These are phyloP conservation scores for Pseudomyrmex sp. DNA, from an alignment of 1,140 invertebrate genomes.

Conservation along the genomic window DNA sequence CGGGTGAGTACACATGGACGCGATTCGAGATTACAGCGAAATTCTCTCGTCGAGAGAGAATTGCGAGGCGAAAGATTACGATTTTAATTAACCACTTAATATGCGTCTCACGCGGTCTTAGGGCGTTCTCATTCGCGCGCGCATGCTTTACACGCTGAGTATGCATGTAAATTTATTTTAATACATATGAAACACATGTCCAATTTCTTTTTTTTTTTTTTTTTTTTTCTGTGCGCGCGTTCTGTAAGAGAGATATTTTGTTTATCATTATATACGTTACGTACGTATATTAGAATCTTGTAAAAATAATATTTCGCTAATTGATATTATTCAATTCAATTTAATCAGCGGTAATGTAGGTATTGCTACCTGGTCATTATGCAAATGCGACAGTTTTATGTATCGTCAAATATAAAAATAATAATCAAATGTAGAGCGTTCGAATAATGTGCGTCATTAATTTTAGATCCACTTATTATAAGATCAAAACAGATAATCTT, in stretches of 20 bases:
- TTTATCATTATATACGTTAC: not conserved
- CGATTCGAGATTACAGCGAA: not conserved
- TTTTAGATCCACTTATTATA: not conserved
- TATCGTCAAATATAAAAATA: conserved; percentile 18
- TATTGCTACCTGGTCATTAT: conserved; percentile 3
- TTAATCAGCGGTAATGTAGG: not conserved
- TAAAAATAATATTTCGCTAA: not conserved
- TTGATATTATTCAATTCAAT: conserved; percentile 7
- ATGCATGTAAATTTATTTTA: not conserved
- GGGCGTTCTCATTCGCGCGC: not conserved
- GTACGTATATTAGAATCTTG: not conserved
- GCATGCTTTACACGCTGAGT: not conserved
- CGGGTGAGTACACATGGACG: conserved; percentile 78
- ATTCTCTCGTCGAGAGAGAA: not conserved
- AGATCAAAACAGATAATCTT: not conserved
- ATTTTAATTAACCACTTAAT: conserved; percentile 48
- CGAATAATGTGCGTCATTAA: not conserved
- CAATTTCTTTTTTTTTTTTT: not conserved
- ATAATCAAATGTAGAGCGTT: not conserved
- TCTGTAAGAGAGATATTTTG: not conserved
- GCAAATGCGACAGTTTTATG: conserved; percentile 1
- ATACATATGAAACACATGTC: not conserved
- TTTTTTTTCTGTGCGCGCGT: not conserved
- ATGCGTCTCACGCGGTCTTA: conserved; percentile 22
- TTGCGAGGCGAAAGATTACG: not conserved